Evolutionary conservation across 2,888 invertebrate species (phyloP), one percentile per base, ranked within the genome.

Genomic region (Drosophila hamatofila): DNA sequence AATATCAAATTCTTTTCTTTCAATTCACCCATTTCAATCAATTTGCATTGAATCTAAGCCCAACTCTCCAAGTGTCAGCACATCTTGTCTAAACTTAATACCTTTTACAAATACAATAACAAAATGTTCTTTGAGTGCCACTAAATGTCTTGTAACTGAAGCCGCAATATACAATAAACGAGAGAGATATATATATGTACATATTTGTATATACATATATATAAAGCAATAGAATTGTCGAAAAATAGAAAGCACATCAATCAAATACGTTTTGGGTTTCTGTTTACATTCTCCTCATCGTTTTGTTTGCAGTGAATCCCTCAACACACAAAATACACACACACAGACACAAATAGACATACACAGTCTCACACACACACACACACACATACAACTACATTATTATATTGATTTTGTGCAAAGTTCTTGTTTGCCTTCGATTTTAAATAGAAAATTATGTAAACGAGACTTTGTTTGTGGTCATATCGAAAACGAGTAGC

Each of bases 401-500:
- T 78, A 74, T 73, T 69, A 67, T 79, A 83, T 86, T 83, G 83
- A 83, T 83, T 83, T 75, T 72, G 51, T 67, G 37, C 65, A 73
- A 70, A 59, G 33, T 62, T 65, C 54, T 51, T 68, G 60, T 65
- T 73, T 68, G 71, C 58, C 65, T 80, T 69, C 72, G 70, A 84
- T 78, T 78, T 69, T 80, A 69, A 84, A 87, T 78, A 80, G 73
- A 56, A 79, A 69, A 81, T 83, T 72, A 79, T 83, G 83, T 80
- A 85, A 85, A 82, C 80, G 72, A 80, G 78, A 78, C 72, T 76
- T 73, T 81, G 75, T 72, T 72, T 75, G 75, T 62, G 65, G 81
- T 63, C 63, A 66, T 68, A 62, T 61, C 46, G 48, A 62, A 57
- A 44, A 44, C 30, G 54, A 58, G 69, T 46, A 41, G 55, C 44